Conservation (phyloP, 2,888 invertebrate species). For the Synergus itoensis region DNA sequence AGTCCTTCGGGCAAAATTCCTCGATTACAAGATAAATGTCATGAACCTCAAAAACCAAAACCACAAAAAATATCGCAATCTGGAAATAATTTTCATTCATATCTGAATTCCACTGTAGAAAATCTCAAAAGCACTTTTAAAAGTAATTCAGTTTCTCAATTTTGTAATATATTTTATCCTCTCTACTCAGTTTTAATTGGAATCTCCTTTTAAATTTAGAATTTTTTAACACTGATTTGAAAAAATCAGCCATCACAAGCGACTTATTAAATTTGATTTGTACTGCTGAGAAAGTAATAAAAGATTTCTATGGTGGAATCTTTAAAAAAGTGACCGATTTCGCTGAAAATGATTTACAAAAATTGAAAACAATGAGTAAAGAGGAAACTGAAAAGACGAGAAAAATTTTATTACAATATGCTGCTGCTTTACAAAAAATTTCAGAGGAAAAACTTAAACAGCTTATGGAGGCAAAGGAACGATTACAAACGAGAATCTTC, state of each 20-base stretch:
- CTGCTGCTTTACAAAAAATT: slow-evolving; percentile 2
- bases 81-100: neutral
- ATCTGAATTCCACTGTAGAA: neutral
- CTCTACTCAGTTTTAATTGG: neutral
- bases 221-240: neutral
- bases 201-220: neutral
- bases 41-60: neutral
- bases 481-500: neutral
- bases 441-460: slow-evolving; percentile 13
- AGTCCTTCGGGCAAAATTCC: neutral
- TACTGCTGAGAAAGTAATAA: neutral
- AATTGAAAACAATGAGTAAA: slow-evolving; percentile 15
- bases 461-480: neutral
- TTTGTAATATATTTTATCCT: neutral
- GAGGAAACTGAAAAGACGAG: slow-evolving; percentile 14
- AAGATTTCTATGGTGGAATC: neutral
- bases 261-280: neutral
- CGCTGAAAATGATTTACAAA: neutral
- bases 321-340: neutral
- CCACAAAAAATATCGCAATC: neutral
- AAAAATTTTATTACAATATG: slow-evolving; percentile 27
- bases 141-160: neutral
- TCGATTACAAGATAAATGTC: neutral
- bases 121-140: neutral
- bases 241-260: neutral